Percentiles rank a stretch among this genome's conserved stretches.
These are phyloP conservation scores for Oryctes rhinoceros DNA, from an alignment of 1,140 invertebrate genomes.

Conservation along the genomic window DNA sequence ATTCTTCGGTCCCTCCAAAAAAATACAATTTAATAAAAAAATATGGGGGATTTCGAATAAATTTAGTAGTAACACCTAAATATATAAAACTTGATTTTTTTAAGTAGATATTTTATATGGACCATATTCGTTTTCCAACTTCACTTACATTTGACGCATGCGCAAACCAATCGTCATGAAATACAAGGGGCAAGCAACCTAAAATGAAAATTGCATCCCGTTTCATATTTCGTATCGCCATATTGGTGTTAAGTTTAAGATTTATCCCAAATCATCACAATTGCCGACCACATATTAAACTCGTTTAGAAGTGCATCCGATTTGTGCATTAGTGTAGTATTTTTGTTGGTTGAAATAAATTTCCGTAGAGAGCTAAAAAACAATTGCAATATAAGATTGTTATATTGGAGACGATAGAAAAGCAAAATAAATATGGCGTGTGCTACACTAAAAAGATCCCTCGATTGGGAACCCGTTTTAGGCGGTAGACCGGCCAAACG, in stretches of 20 bases:
- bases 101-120: no score
- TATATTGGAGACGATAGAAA: constrained; percentile 31
- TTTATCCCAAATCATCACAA: constrained; percentile 26
- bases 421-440: constrained; percentile 85
- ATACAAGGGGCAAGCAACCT: constrained; percentile 15
- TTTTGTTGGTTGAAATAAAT: constrained; percentile 15
- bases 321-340: background rate
- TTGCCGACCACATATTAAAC: background rate
- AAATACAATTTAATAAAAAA: no score
- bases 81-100: no score
- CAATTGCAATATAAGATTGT: constrained; percentile 40
- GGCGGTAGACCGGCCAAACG: constrained; percentile 82
- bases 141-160: constrained; percentile 15
- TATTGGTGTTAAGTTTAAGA: constrained; percentile 24
- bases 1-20: no score
- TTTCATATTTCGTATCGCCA: constrained; percentile 32
- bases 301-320: background rate
- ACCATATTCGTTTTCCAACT: no score
- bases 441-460: constrained; percentile 90
- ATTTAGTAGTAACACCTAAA: no score
- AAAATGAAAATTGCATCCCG: constrained; percentile 38
- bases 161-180: background rate
- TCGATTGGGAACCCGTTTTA: constrained; percentile 91
- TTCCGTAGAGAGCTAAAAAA: constrained; percentile 37
- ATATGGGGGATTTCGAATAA: no score